A percentile compares a stretch with the other conserved stretches of the same genome.
Evolutionary conservation across 2,797 vertebrate species (phyloP).

Genomic region (Characodon lateralis): DNA sequence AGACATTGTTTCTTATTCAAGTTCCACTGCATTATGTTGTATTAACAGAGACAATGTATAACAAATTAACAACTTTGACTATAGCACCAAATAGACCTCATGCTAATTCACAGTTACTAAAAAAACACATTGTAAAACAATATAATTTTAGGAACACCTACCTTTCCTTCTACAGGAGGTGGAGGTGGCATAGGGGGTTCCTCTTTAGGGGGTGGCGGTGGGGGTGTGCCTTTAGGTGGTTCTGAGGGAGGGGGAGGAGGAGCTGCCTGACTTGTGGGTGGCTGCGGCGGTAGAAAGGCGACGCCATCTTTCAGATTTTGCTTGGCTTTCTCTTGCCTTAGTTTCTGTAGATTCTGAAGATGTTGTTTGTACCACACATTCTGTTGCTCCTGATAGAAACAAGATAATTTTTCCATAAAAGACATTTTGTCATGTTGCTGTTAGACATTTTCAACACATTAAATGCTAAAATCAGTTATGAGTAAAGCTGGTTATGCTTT

Average conservation of each 20-base stretch:
- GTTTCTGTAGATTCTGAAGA: constrained; percentile 88
- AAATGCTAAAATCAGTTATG: not conserved
- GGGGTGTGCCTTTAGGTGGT: constrained; percentile 78
- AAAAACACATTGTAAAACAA: not conserved
- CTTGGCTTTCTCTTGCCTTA: constrained; percentile 84
- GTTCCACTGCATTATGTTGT: not conserved
- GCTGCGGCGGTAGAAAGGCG: constrained; percentile 2
- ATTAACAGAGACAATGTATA: not conserved
- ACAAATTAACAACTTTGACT: not conserved
- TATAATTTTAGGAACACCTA: constrained; percentile 58
- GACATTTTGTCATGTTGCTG: not conserved
- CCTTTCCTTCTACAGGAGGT: constrained; percentile 82
- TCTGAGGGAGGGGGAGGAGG: constrained; percentile 77
- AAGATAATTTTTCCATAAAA: not conserved
- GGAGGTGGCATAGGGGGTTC: constrained; percentile 85
- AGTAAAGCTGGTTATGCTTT: too few relatives aligned
- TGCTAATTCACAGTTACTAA: not conserved
- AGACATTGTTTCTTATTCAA: not conserved
- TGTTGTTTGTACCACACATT: constrained; percentile 97
- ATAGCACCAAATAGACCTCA: not conserved
- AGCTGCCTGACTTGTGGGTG: constrained; percentile 56
- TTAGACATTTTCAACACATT: not conserved
- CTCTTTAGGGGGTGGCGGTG: constrained; percentile 87
- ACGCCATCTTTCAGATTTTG: constrained; percentile 74
- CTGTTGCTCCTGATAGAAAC: constrained; percentile 87